Evolutionary conservation across 2,888 invertebrate genomes (phyloP), one percentile per base, ranked within the genome.

Genomic region (Molorchus minor): DNA sequence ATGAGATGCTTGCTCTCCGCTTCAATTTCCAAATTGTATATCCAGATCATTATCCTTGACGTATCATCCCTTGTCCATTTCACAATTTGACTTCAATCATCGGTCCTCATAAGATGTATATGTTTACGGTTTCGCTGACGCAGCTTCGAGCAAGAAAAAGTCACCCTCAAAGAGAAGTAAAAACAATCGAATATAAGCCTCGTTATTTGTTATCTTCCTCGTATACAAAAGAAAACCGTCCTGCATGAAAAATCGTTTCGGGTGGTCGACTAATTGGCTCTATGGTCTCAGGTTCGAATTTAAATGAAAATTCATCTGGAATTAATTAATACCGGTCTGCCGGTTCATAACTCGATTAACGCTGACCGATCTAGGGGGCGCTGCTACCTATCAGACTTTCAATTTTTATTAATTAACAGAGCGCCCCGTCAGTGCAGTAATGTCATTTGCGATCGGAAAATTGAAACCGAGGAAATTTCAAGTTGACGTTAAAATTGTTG

Each of bases 241-340:
- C 49, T 36, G 25, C 25, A 21, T 49, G 49, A 15, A 38, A 21
- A 43, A 20, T 25, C 43, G 43, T 43, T 25, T 49, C 38, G 38
- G 49, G 49, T 25, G 38, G 35, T 38, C 20, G 49, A 49, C 38
- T 49, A 49, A 60, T 60, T 60, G 56, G 56, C 38, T 46, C 41
- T 35, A 35, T 36, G n/a, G 52, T 56, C 46, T 47, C 52, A 49
- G 38, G 25, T 49, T 38, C 29, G 21, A 20, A 38, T 38, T 38
- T 36, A 38, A 46, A 21, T 49, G 52, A 56, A 56, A 56, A 52
- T 51, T 53, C 29, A 21, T 40, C 47, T 41, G 38, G 47, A 61
- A 61, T 61, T 61, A 58, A 61, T 58, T 61, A 58, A 61, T 58
- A 54, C 49, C 58, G 61, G 61, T 57, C 57, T 57, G 61, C 54